A percentile compares a stretch with the other conserved stretches of the same genome.
Evolutionary conservation across 2,797 vertebrate genomes (phyloP).

Genomic region (Cebuella pygmaea): DNA sequence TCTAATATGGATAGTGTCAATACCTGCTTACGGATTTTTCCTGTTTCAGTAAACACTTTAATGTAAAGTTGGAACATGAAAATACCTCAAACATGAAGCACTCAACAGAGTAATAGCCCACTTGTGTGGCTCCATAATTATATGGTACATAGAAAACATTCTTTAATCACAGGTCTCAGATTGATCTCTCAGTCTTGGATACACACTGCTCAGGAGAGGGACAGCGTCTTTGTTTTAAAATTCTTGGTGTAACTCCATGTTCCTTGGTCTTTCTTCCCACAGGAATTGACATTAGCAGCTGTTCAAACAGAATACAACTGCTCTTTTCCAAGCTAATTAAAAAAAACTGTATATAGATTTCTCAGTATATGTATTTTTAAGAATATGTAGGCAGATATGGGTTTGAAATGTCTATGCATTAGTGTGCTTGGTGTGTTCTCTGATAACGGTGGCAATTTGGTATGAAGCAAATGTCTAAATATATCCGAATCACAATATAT

Average conservation of each 20-base stretch:
- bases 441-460: neutral
- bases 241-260: neutral
- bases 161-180: conserved; percentile 63
- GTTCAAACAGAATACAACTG: neutral
- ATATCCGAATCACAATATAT: neutral
- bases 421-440: neutral
- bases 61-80: conserved; percentile 44
- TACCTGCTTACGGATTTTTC: conserved; percentile 26
- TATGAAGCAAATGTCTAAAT: neutral
- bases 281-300: conserved; percentile 51
- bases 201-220: neutral
- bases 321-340: conserved; percentile 22
- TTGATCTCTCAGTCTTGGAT: neutral
- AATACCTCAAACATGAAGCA: conserved; percentile 2
- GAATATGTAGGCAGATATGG: neutral
- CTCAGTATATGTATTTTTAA: neutral
- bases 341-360: neutral
- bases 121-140: conserved; percentile 59
- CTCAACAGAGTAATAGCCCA: neutral
- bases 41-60: conserved; percentile 61
- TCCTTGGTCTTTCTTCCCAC: conserved; percentile 46
- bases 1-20: conserved; percentile 38
- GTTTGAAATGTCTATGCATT: neutral
- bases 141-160: fast-evolving
- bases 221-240: conserved; percentile 26